These are phyloP conservation scores for Peromyscus nudipes DNA, from an alignment of 2,797 vertebrate species.

Conservation along the genomic window DNA sequence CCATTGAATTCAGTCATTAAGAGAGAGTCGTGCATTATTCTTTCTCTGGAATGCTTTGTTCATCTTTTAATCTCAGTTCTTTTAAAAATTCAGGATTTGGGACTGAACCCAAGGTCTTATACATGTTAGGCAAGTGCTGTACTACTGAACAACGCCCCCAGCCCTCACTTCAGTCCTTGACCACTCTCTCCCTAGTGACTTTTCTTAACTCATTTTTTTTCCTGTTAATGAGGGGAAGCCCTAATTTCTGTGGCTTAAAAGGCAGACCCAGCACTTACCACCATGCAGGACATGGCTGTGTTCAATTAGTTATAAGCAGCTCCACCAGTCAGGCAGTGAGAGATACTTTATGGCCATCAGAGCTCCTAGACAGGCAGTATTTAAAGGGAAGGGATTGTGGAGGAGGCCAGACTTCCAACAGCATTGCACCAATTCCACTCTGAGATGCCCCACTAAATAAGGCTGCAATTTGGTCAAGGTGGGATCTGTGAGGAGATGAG, in stretches of 20 bases:
- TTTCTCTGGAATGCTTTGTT: conserved; percentile 37
- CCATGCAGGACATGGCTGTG: neutral
- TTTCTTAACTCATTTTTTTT: neutral
- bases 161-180: too few relatives aligned
- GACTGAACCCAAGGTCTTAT: too few relatives aligned
- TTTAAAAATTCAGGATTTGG: neutral
- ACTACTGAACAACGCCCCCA: too few relatives aligned
- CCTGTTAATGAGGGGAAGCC: neutral
- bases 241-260: neutral
- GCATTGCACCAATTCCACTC: neutral
- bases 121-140: neutral
- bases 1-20: neutral
- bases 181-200: neutral
- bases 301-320: neutral
- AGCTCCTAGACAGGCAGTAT: neutral
- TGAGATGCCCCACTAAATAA: neutral
- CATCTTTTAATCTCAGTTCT: neutral
- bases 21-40: neutral
- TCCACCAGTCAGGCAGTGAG: conserved; percentile 19
- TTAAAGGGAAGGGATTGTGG: neutral
- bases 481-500: neutral
- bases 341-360: neutral
- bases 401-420: neutral
- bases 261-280: neutral
- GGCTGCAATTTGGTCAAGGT: neutral